Base-by-base conservation (phyloP, 2,113 vertebrate genomes). In the Cichladusa arquata region DNA sequence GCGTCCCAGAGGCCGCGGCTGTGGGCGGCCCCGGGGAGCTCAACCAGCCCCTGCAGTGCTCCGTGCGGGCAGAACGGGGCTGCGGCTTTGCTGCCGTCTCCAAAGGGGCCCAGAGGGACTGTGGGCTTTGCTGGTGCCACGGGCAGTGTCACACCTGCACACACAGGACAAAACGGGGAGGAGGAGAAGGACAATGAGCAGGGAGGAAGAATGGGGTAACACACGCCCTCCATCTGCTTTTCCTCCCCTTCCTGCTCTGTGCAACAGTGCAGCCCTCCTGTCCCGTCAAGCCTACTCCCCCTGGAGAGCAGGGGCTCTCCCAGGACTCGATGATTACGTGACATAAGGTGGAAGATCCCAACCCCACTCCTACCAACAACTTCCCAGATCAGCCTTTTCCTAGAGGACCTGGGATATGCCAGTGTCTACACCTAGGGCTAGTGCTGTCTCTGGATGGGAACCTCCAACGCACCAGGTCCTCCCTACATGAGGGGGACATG, bases 121-220 rank as follows among this genome's bases (percentile, higher is more conserved):
- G 96, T 61, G n/a, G 98, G 95, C 91, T 98, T 98, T 67, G 95
- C 81, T 51, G 98, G 91, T 47, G 98, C 96, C 38, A 94, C 9
- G 2, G 97, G 96, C 62, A 97, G 97, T 0, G 92, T 97, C 97
- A 97, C 36, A 93, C 92, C 95, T 97, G 38, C 54, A 73, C 2
- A 0, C 34, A 48, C 7, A 72, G 9, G 44, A 53, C 47, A 84
- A 48, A 80, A n/a, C 2, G 6, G 51, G 33, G 38, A 92, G n/a
- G 67, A 60, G 11, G 11, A 56, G 61, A 14, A 51, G 24, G 36
- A 33, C 61, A 28, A 23, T 4, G 4, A 42, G 23, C 44, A 61
- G 13, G 8, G 12, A 84, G 12, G 28, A 70, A 78, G 79, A 76
- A 57, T 1, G 8, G 8, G n/a, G n/a, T 40, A 26, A 25, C 8